phyloP scores from a whole-genome alignment of 1,140 invertebrate genomes.

The Rhopalosiphum maidis region DNA sequence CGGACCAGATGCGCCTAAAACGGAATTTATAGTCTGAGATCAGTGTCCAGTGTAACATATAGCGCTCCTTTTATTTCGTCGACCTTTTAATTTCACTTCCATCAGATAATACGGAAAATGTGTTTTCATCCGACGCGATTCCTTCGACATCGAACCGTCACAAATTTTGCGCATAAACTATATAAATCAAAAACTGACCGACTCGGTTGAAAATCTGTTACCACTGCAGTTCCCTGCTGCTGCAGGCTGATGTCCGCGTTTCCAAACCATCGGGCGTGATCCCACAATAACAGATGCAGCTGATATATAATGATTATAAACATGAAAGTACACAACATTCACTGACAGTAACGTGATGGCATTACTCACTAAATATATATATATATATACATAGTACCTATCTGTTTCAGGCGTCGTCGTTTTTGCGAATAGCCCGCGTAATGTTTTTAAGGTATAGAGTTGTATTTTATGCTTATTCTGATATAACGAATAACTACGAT shows the following conservation, averaged over 20 bases:
- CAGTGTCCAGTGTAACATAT: too few relatives aligned
- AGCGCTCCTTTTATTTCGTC: too few relatives aligned
- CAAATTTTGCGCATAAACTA: background rate
- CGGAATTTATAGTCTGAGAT: background rate
- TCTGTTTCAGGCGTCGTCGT: background rate
- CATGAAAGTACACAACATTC: background rate
- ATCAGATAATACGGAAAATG: background rate
- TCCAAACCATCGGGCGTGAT: background rate
- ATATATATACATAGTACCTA: background rate
- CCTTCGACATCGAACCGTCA: background rate
- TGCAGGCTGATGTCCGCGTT: background rate
- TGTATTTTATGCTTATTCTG: background rate
- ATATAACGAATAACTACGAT: background rate
- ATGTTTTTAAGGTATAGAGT: background rate
- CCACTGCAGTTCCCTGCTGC: background rate
- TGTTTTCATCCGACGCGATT: background rate
- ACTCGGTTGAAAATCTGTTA: background rate
- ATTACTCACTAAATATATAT: background rate
- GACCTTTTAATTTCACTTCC: background rate
- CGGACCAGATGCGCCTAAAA: background rate
- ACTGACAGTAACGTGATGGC: background rate
- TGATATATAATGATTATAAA: background rate
- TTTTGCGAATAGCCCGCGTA: background rate
- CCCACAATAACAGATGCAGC: too few relatives aligned
- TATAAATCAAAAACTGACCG: background rate